Base-by-base conservation (phyloP, 1,140 invertebrate genomes). In the Sarcophaga bullata region DNA sequence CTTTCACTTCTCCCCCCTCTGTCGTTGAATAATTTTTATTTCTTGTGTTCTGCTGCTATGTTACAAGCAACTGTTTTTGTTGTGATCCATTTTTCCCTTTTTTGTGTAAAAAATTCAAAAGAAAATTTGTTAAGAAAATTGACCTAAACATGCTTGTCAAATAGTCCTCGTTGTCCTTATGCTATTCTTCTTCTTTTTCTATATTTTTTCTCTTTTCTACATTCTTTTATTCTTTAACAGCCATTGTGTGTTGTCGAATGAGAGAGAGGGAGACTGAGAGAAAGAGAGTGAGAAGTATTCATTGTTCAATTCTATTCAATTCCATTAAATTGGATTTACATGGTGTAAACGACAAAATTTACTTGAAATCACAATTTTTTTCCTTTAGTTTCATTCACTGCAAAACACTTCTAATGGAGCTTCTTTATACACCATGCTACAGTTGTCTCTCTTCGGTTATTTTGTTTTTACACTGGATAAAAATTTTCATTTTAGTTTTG, bases 271-370 rank as follows among this genome's bases (percentile, higher is more conserved):
- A 4, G 25, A 37, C 1, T 2, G 25, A 37, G 25, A 37, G 25
- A 37, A 4, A 2, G 25, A 37, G 25, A 37, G 25, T 37, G 25
- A 37, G 25, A 37, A 37, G 25, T 2, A 37, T 37, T 37, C 25
- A 37, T 37, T 37, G 25, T 37, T 37, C 25, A 58, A 58, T 58
- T n/a, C 62, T 37, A 19, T 68, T 68, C 62, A 19, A 68, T 76
- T 47, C 73, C 49, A 76, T 76, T 76, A 76, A 48, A 76, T 49
- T 76, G 73, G 73, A 76, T 76, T 76, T 76, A 76, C 73, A 76
- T 76, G 48, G 73, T 76, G 73, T 76, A 76, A 76, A 76, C 73
- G 73, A 49, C 73, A 76, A 76, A 76, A 76, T 76, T 49, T 76
- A 76, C 73, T 76, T 49, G 47, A 76, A 76, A 76, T 76, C 49